These are phyloP conservation scores for Grammomys surdaster DNA, from an alignment of 2,113 vertebrate genomes.

Conservation along the genomic window DNA sequence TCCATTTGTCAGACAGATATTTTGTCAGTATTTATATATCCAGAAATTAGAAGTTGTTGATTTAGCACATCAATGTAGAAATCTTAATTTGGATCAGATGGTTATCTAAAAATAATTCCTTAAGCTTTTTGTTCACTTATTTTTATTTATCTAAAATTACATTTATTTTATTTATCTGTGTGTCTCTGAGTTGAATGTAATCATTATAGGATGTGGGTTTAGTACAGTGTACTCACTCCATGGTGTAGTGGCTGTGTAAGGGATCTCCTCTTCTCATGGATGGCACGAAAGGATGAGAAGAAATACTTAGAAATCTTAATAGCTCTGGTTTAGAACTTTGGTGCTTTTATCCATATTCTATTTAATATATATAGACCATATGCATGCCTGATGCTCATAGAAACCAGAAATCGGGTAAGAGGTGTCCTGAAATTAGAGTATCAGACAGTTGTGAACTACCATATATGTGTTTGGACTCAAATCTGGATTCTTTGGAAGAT, in stretches of 20 bases:
- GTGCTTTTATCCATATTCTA: too few species aligned
- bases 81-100: slow-evolving; percentile 19
- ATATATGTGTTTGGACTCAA: background rate
- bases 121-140: background rate
- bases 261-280: background rate
- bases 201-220: background rate
- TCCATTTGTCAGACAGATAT: background rate
- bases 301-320: background rate
- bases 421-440: background rate
- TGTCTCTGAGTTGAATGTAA: background rate
- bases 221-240: background rate
- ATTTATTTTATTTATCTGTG: background rate
- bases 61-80: background rate
- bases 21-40: background rate
- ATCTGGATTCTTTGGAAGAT: background rate
- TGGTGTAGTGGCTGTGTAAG: background rate
- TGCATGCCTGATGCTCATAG: background rate
- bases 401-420: background rate
- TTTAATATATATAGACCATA: too few species aligned
- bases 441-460: background rate
- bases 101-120: background rate
- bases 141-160: background rate
- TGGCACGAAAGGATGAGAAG: background rate
- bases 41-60: background rate
- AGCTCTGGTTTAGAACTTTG: background rate